Evolutionary conservation across 2,888 invertebrate species (phyloP).

Genomic region (Liopterus haemorrhoidalis): DNA sequence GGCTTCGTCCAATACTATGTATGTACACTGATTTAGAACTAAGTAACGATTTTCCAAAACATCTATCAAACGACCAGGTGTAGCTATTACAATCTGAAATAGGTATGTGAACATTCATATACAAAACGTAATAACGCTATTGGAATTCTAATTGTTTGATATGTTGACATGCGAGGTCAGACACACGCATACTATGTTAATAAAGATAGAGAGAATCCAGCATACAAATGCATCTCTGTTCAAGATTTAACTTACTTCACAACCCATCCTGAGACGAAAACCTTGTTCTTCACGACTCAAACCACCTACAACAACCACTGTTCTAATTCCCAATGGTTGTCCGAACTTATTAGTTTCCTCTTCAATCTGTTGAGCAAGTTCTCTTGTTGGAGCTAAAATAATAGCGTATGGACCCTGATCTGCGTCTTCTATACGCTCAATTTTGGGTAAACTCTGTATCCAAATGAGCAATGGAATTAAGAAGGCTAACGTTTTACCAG

Average conservation of each 20-base stretch:
- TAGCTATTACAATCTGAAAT: constrained; percentile 89
- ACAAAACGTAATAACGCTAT: constrained; percentile 1
- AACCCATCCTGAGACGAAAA: constrained; percentile 90
- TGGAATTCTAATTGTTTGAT: neutral
- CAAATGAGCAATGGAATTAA: constrained; percentile 93
- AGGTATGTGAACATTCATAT: constrained; percentile 12
- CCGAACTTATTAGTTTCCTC: constrained; percentile 99
- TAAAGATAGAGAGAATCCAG: neutral
- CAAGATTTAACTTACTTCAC: constrained; percentile 59
- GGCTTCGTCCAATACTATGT: constrained; percentile 93
- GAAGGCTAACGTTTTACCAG: constrained; percentile 98
- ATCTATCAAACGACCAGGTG: constrained; percentile 98
- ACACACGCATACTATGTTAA: too few species aligned
- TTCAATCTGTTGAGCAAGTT: constrained; percentile 98
- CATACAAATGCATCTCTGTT: constrained; percentile 3
- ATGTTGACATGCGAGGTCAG: too few species aligned
- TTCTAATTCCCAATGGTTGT: constrained; percentile 82
- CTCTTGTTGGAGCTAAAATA: constrained; percentile 98
- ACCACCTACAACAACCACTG: constrained; percentile 97
- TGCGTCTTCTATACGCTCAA: constrained; percentile 81
- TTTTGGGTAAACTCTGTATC: constrained; percentile 97
- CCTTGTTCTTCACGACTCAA: constrained; percentile 98
- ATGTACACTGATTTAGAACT: constrained; percentile 95
- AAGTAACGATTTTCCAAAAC: constrained; percentile 97
- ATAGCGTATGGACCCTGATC: constrained; percentile 98